Percentiles rank a stretch among this genome's conserved stretches.
Conservation (phyloP, 2,113 vertebrate species). For the Isichthys henryi region DNA sequence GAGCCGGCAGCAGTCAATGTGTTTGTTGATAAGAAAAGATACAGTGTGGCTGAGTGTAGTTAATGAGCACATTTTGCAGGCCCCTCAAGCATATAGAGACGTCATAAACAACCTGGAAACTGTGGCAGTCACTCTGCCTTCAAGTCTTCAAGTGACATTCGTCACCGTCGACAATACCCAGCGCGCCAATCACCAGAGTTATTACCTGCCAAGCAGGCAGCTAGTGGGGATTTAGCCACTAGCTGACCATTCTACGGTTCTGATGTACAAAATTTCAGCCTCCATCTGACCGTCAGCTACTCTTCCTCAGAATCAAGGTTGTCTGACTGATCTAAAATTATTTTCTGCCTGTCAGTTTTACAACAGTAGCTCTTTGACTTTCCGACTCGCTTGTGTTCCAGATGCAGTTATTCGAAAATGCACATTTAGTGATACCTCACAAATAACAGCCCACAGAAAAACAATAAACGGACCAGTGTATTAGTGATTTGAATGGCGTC, state of each 20-base stretch:
- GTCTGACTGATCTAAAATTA: neutral
- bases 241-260: neutral
- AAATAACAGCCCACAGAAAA: neutral
- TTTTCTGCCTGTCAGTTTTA: neutral
- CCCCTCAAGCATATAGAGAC: neutral
- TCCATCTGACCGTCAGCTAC: neutral
- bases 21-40: neutral
- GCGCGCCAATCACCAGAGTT: neutral
- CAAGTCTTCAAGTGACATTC: neutral
- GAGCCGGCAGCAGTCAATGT: neutral
- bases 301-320: neutral
- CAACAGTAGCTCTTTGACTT: neutral
- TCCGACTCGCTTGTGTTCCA: neutral
- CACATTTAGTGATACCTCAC: neutral
- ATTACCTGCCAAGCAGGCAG: neutral
- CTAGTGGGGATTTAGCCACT: neutral
- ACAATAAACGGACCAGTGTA: neutral
- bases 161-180: neutral
- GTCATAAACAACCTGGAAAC: neutral
- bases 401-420: neutral
- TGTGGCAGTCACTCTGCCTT: neutral
- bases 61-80: neutral
- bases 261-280: neutral
- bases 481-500: neutral
- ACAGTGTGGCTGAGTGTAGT: neutral